Conservation (phyloP, 1,140 invertebrate genomes). For the Melanaphis sacchari region DNA sequence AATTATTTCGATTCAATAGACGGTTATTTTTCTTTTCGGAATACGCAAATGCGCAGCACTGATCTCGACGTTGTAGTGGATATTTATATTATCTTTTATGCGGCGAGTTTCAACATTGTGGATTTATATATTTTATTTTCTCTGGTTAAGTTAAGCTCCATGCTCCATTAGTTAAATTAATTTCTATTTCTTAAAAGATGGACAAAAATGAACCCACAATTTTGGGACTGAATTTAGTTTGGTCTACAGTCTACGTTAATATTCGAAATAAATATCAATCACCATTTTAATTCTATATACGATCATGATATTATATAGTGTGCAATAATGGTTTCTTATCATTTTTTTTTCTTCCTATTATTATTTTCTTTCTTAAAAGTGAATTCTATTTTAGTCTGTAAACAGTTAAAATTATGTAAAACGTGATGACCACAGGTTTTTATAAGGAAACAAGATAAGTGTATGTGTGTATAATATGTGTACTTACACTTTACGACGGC, state of each 20-base stretch:
- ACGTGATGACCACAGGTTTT: neutral
- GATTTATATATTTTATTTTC: conserved; percentile 28
- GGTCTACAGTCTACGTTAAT: neutral
- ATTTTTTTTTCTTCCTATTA: too few species aligned
- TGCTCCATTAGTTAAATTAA: neutral
- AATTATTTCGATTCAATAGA: neutral
- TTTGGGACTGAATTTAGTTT: neutral
- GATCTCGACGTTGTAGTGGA: neutral
- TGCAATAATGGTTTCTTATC: neutral
- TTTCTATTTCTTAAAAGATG: neutral
- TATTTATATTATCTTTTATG: neutral
- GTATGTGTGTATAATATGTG: neutral
- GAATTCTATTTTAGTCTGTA: too few species aligned
- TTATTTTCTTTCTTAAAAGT: too few species aligned
- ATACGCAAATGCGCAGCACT: neutral
- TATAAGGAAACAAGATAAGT: neutral
- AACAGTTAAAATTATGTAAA: neutral
- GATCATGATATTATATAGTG: neutral
- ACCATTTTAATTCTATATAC: neutral
- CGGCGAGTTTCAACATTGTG: neutral
- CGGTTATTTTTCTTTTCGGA: neutral
- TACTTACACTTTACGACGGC: neutral
- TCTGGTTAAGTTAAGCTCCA: neutral
- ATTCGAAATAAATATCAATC: neutral
- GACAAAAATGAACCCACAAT: neutral